Base-by-base conservation (phyloP, 2,888 invertebrate genomes). In the Chrysolina oricalcia region DNA sequence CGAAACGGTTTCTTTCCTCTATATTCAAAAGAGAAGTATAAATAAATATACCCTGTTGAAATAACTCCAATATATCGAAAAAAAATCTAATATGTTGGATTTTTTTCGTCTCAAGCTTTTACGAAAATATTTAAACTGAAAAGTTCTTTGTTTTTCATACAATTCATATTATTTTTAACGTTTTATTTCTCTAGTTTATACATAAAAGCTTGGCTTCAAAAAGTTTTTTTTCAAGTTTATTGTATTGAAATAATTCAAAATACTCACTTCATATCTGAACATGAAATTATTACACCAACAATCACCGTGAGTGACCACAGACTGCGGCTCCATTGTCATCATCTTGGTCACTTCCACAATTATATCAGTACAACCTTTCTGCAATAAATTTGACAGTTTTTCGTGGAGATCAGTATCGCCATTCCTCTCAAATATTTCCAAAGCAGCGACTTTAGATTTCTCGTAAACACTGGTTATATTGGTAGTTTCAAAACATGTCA, bases 201-300 rank as follows among this genome's bases (percentile, higher is more conserved):
- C n/a, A n/a, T n/a, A n/a, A n/a, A n/a, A n/a, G n/a, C n/a, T n/a
- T n/a, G n/a, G n/a, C n/a, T n/a, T n/a, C n/a, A n/a, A n/a, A n/a
- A n/a, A n/a, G n/a, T n/a, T n/a, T n/a, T n/a, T n/a, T n/a, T n/a
- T n/a, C n/a, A n/a, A n/a, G n/a, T n/a, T n/a, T n/a, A n/a, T n/a
- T n/a, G n/a, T n/a, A n/a, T 27, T 8, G 0, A 35, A 35, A 35
- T 8, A 8, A 35, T 8, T 6, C 35, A 11, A 41, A 79, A 35
- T 21, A 53, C 81, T 78, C 77, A 86, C 85, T 67, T 79, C 72
- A 77, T 85, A 84, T 75, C 81, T 78, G 75, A 83, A 86, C 80
- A 86, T 78, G 76, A 86, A 83, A 69, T 86, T 86, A 63, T 85
- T 85, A 56, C 76, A 83, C 86, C 86, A 86, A 74, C 84, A 83